phyloP scores from a whole-genome alignment of 2,797 vertebrate genomes.

The Gobionotothen gibberifrons region DNA sequence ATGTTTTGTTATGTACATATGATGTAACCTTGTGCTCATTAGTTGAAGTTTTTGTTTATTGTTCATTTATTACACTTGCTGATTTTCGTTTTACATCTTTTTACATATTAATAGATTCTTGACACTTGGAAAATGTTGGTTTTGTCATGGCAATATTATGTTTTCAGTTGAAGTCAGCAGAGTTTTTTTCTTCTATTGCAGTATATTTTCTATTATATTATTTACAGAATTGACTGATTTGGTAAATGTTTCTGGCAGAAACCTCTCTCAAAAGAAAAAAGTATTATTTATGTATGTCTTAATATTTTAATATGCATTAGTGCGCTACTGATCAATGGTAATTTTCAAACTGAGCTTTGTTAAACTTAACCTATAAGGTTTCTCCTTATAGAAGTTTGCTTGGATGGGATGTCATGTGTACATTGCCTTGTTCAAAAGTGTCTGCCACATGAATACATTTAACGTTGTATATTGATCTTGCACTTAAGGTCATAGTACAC shows the following conservation, averaged over 20 bases:
- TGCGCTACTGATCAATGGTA: not conserved
- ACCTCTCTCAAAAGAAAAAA: not conserved
- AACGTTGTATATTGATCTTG: not conserved
- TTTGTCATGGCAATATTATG: too few relatives aligned
- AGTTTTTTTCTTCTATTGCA: not conserved
- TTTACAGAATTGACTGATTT: not conserved
- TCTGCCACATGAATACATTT: not conserved
- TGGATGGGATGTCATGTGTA: not conserved
- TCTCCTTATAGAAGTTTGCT: not conserved
- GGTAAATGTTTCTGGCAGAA: not conserved
- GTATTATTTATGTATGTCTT: not conserved
- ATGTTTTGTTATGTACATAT: too few relatives aligned
- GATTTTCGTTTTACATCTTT: too few relatives aligned
- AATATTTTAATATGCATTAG: not conserved
- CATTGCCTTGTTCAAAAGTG: not conserved
- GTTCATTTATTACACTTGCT: too few relatives aligned
- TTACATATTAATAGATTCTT: too few relatives aligned
- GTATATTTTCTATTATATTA: not conserved
- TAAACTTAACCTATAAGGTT: not conserved
- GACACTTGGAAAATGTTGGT: too few relatives aligned
- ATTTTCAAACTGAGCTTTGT: not conserved
- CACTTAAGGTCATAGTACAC: rapidly evolving
- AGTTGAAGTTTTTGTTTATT: too few relatives aligned
- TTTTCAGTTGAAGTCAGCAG: too few relatives aligned
- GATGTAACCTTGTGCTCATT: too few relatives aligned